Evolutionary conservation across 2,113 vertebrate genomes (phyloP), one percentile per base, ranked within the genome.

Genomic region (Elephas maximus): DNA sequence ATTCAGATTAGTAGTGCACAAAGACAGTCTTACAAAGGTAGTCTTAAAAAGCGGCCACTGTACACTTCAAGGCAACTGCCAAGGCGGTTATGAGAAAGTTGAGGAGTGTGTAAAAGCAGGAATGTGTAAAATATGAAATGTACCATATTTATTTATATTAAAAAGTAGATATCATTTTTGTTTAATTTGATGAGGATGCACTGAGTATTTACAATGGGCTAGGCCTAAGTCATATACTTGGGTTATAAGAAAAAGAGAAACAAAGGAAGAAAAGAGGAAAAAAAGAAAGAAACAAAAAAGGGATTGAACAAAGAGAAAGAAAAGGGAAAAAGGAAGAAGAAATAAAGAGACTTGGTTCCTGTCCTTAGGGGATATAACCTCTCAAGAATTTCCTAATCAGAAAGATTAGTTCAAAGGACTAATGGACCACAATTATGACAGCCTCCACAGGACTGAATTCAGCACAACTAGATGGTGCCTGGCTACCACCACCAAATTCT

Each of bases 161-260:
- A 82, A 77, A 63, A 79, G 51, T 63, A 37, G 26, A 83, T n/a
- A 69, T 53, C 28, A 37, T 28, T 92, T 90, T 73, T 96, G 63
- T 81, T 95, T 88, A 53, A 81, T 69, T 69, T 88, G 33, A 74
- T 11, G 88, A 41, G 28, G 5, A 95, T 44, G 63, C 85, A 18
- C 8, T 53, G 48, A 65, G 33, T 2, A 85, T 6, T 83, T 90
- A 44, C 0, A 79, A 15, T 63, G 24, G 45, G 10, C 33, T 73
- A 65, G 8, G 20, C 51, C 44, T 57, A 17, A 84, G 11, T 10
- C 41, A 60, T 63, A 12, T 11, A 41, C 5, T 83, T 37, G 45
- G 45, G 37, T 33, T 90, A 80, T 23, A 24, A 33, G 23, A 53
- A 60, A 65, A 76, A 76, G 18, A 86, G 0, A 85, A 80, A 60